Percentiles rank a stretch among this genome's conserved stretches.
Conservation (phyloP, 1,140 invertebrate species). For the Dreissena rostriformis region DNA sequence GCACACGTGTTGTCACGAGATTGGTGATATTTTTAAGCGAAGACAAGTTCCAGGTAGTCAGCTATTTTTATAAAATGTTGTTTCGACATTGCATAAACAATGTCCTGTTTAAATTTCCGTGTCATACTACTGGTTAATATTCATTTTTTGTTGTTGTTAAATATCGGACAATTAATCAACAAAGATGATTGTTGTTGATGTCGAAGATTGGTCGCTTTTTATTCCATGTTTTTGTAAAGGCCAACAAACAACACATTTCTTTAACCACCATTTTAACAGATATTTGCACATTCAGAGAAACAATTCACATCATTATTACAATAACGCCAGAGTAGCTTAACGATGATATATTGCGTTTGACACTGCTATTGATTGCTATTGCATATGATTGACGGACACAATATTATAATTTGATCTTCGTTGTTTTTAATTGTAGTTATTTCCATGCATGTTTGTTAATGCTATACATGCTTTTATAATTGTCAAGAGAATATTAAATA, state of each 20-base stretch:
- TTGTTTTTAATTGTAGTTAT: too few species aligned
- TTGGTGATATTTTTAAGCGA: constrained; percentile 10
- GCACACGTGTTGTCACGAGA: constrained; percentile 10
- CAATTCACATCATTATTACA: not conserved
- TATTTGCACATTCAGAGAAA: not conserved
- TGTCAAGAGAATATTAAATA: too few species aligned
- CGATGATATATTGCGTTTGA: too few species aligned
- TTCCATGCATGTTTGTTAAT: too few species aligned
- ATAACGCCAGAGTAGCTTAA: not conserved
- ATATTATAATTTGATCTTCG: too few species aligned
- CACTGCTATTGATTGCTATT: too few species aligned
- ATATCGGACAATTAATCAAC: not conserved
- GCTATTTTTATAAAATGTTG: not conserved
- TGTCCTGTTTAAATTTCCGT: too few species aligned
- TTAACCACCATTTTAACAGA: not conserved
- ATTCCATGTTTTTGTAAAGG: not conserved
- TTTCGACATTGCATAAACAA: too few species aligned
- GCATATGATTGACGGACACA: too few species aligned
- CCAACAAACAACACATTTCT: not conserved
- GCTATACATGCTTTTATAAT: too few species aligned
- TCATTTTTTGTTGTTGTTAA: too few species aligned
- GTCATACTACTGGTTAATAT: too few species aligned
- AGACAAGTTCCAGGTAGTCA: constrained; percentile 14
- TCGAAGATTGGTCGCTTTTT: not conserved
- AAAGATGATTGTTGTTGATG: not conserved